Base-by-base conservation (phyloP, 2,113 vertebrate species). In the Balaeniceps rex region DNA sequence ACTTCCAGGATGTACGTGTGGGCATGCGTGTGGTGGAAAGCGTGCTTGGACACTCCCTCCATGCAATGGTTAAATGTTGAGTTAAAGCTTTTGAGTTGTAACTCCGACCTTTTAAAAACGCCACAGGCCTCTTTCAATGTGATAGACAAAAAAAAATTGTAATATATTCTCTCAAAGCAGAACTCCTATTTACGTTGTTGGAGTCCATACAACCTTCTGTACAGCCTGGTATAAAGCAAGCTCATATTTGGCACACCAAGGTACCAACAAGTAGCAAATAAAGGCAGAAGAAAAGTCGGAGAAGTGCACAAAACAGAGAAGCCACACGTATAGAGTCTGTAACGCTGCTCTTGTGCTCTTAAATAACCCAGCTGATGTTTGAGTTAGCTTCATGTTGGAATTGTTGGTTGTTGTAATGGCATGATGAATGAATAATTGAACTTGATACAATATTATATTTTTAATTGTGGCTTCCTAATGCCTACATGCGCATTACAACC, bases 171-270 rank as follows among this genome's bases (percentile, higher is more conserved):
- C 31, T 60, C 24, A 44, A 72, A 90, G 42, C 47, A 57, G 24
- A 69, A 15, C 26, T 79, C 5, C 1, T 65, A 36, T 23, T 75
- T 23, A 3, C 3, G 7, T 40, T 77, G 13, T 14, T 85, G 70
- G 51, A 64, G 19, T 51, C 70, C 29, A 11, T 63, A 14, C 12
- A 72, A 12, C 64, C 23, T 89, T 63, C 68, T 78, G 36, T 75
- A 38, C 36, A 71, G 16, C 4, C 11, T 69, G 29, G 0, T 88
- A 19, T 13, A 23, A 68, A 57, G 36, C 31, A 75, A 82, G 13
- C 25, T 83, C 0, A 0, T 63, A 7, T 24, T 4, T 0, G 60
- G 14, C 11, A 31, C 7, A 8, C 1, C 0, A 3, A n/a, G 34
- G 8, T 70, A 66, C 10, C 36, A 65, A 31, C 11, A 55, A 66